Conservation (phyloP, 2,888 invertebrate genomes). For the Eristalis pertinax region DNA sequence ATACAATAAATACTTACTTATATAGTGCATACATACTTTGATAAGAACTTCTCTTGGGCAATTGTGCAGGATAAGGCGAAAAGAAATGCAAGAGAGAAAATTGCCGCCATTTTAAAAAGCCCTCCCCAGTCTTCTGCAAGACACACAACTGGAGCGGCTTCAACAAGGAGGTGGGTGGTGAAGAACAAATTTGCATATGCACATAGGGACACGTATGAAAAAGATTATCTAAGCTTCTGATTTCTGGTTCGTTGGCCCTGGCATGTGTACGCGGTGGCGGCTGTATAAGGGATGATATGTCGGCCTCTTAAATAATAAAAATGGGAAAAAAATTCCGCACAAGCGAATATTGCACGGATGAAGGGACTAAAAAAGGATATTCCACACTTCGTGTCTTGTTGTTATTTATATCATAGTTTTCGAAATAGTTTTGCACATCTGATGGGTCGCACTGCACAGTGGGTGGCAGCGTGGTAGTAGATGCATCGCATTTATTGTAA, state of each 20-base stretch:
- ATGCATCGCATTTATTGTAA: neutral
- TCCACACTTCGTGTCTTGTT: slow-evolving; percentile 57
- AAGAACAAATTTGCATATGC: slow-evolving; percentile 64
- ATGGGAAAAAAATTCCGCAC: slow-evolving; percentile 35
- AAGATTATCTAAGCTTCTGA: slow-evolving; percentile 71
- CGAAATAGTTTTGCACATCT: slow-evolving; percentile 58
- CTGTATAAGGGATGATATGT: neutral
- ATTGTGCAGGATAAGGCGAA: slow-evolving; percentile 19
- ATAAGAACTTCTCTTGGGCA: slow-evolving; percentile 33
- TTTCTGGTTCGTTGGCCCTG: slow-evolving; percentile 49
- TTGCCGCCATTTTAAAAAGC: slow-evolving; percentile 60
- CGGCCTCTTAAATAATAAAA: slow-evolving; percentile 63
- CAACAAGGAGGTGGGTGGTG: neutral
- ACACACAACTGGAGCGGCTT: slow-evolving; percentile 1
- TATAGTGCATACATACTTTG: neutral
- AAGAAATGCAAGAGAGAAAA: slow-evolving; percentile 6
- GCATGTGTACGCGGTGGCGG: neutral
- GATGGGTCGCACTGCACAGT: slow-evolving; percentile 30
- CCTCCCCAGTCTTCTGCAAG: neutral
- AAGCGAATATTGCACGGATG: neutral
- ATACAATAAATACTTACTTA: too few relatives aligned
- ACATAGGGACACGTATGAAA: slow-evolving; percentile 69
- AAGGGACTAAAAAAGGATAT: slow-evolving; percentile 38
- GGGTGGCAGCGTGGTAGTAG: neutral
- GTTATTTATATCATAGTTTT: slow-evolving; percentile 65